Evolutionary conservation across 2,888 invertebrate genomes (phyloP), one percentile per base, ranked within the genome.

Genomic region (Zonitis immaculata): DNA sequence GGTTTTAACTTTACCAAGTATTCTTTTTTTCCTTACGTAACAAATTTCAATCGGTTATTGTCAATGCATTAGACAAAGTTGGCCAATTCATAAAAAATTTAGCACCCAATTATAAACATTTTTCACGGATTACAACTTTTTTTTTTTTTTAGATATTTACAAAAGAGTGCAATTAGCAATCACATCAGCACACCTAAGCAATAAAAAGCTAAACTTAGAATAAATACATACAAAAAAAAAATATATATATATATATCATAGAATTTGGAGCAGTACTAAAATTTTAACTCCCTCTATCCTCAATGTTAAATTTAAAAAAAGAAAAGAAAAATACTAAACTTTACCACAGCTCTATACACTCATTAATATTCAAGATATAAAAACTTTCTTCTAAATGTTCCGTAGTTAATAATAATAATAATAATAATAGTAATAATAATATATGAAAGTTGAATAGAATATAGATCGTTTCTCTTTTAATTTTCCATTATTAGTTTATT

Each of bases 151-250:
- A 67, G 63, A 61, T 71, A 71, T 69, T 67, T 69, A 71, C 66
- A 72, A 63, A 68, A 67, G 66, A 70, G 73, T 72, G 72, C 71
- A 70, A 35, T 48, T 66, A 65, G 70, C 71, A 65, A 70, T 72
- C 72, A 73, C 70, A 70, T 68, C 73, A 73, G 71, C 72, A 73
- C 72, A 73, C 72, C 71, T 72, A 73, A 73, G 72, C 72, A 65
- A 65, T 69, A 70, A 65, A 67, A 70, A 68, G 65, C 65, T 66
- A 69, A 71, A 67, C 66, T 67, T 65, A 66, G 62, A 48, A 59
- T 56, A 62, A 64, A 66, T 66, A 69, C 67, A 68, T 68, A 66
- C 63, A 65, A 65, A 66, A 58, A 56, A 57, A 52, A 35, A n/a
- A n/a, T n/a, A n/a, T n/a, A n/a, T n/a, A n/a, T n/a, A n/a, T n/a